Conservation (phyloP, 2,797 vertebrate species). For the Pangasius larnaudii region DNA sequence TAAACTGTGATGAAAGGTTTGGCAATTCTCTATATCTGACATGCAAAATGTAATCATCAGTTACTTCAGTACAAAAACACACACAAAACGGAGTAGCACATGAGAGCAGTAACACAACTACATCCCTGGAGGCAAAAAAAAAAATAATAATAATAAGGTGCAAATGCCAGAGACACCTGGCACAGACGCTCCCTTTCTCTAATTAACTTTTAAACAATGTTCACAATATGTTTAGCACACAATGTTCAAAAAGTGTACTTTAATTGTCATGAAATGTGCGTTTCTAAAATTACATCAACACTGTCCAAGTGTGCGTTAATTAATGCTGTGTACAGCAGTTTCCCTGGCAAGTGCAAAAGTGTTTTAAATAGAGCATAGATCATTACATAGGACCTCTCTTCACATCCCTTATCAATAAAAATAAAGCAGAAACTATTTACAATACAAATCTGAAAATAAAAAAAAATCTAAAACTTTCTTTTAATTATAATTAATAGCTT, state of each 20-base stretch:
- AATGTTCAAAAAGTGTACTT: background rate
- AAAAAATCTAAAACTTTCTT: background rate
- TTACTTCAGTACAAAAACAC: background rate
- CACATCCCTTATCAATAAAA: background rate
- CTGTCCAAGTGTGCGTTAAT: conserved; percentile 1
- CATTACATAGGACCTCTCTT: background rate
- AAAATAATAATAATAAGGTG: background rate
- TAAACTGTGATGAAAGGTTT: background rate
- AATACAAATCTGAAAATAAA: background rate
- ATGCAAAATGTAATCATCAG: background rate
- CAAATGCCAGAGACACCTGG: background rate
- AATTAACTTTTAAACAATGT: background rate
- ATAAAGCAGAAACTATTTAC: background rate
- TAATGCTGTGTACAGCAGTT: background rate
- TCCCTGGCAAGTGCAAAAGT: background rate
- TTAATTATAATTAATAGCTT: background rate
- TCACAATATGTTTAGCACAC: background rate
- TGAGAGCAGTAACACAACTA: background rate
- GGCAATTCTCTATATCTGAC: background rate
- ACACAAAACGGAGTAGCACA: background rate
- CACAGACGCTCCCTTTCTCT: background rate
- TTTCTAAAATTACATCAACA: background rate
- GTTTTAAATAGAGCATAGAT: background rate
- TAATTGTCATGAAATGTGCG: background rate
- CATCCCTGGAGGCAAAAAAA: background rate